phyloP scores from a whole-genome alignment of 2,113 vertebrate species.

The Brienomyrus longianalis region DNA sequence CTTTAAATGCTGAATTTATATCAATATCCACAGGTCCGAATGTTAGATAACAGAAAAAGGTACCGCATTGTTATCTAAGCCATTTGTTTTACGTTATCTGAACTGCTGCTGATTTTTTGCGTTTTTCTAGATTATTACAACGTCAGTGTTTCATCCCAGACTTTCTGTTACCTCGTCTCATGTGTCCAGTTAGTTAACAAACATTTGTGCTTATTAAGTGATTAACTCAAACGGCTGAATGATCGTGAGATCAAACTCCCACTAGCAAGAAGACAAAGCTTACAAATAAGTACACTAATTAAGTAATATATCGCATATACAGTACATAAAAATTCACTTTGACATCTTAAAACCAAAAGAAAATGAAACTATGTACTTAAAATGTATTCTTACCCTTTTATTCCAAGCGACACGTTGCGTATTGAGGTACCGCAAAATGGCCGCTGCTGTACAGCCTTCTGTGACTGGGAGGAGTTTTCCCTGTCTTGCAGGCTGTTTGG shows the following conservation, averaged over 20 bases:
- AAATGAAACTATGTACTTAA: neutral
- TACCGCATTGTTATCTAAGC: neutral
- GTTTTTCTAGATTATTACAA: neutral
- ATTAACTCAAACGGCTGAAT: neutral
- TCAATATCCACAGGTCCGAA: neutral
- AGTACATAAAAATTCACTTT: neutral
- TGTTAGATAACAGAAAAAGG: neutral
- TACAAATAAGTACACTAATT: neutral
- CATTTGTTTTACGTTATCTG: neutral
- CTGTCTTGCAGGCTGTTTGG: slow-evolving; percentile 74
- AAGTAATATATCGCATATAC: neutral
- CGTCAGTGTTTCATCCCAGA: neutral
- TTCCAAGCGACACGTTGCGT: neutral
- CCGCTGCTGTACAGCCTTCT: neutral
- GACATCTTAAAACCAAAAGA: neutral
- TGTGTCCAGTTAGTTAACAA: neutral
- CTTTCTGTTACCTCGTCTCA: neutral
- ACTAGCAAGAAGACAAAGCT: neutral
- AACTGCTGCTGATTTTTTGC: neutral
- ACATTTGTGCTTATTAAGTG: neutral
- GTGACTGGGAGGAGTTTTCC: neutral
- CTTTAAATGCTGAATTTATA: neutral
- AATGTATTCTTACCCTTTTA: neutral
- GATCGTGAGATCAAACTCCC: neutral
- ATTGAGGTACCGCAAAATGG: neutral